These are phyloP conservation scores for Patagioenas fasciata DNA, from an alignment of 2,113 vertebrate species.

Conservation along the genomic window DNA sequence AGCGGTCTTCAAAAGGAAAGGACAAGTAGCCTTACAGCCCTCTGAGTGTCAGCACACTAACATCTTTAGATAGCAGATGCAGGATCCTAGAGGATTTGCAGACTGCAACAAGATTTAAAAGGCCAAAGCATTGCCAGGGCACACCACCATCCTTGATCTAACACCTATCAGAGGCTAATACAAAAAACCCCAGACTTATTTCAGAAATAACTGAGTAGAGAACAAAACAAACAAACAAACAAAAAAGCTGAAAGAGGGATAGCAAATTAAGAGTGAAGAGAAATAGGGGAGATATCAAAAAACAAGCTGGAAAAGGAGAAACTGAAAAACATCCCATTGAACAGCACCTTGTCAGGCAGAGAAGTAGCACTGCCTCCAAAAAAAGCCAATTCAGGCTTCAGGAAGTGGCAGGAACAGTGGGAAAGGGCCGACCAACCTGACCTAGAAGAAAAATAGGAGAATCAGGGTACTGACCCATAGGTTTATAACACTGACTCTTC, in stretches of 20 bases:
- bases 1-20: not conserved
- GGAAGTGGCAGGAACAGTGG: slow-evolving; percentile 57
- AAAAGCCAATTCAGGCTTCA: slow-evolving; percentile 62
- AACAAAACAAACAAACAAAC: not conserved
- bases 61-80: not conserved
- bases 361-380: slow-evolving; percentile 63
- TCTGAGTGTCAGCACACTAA: not conserved
- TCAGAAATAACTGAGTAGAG: not conserved
- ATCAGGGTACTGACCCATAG: slow-evolving; percentile 49
- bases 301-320: not conserved
- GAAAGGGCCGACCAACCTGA: slow-evolving; percentile 61
- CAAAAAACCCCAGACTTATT: not conserved
- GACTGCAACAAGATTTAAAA: not conserved
- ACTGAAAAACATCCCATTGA: slow-evolving; percentile 18
- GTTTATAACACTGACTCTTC: not conserved
- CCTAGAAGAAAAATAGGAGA: slow-evolving; percentile 68
- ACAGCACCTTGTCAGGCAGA: slow-evolving; percentile 68
- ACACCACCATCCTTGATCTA: not conserved
- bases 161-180: not conserved
- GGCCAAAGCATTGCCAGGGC: not conserved
- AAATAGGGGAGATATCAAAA: not conserved
- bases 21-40: accelerated
- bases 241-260: not conserved
- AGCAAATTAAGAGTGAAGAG: not conserved
- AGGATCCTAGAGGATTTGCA: not conserved